phyloP scores from a whole-genome alignment of 2,113 vertebrate species.

The Alaudala cheleensis region DNA sequence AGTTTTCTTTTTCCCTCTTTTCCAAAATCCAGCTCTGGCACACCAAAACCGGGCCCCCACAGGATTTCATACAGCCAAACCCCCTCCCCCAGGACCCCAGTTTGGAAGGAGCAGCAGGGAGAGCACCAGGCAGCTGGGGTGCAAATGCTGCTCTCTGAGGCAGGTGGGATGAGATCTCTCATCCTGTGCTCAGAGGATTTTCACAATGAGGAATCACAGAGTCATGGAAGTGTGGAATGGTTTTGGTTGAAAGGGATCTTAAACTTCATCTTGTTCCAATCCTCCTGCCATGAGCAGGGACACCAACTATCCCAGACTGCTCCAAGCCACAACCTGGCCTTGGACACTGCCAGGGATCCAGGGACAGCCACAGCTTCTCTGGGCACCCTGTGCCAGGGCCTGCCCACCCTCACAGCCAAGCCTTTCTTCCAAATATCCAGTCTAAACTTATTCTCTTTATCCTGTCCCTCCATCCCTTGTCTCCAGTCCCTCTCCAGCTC shows the following conservation, averaged over 20 bases:
- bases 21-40: not conserved
- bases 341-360: not conserved
- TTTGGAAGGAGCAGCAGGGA: not conserved
- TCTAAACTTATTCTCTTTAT: not conserved
- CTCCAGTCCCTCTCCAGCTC: not conserved
- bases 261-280: not conserved
- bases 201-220: fast-evolving
- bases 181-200: not conserved
- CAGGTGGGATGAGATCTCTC: not conserved
- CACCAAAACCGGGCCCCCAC: fast-evolving
- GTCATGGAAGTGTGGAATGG: not conserved
- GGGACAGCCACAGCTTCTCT: not conserved
- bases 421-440: not conserved
- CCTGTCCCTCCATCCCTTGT: not conserved
- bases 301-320: fast-evolving
- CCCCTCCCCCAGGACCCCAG: fast-evolving
- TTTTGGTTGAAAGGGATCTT: not conserved
- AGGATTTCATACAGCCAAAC: fast-evolving
- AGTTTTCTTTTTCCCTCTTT: not conserved
- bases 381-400: not conserved
- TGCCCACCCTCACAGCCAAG: fast-evolving
- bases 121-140: too few species aligned
- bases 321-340: not conserved
- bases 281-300: not conserved
- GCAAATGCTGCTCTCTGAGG: not conserved